Percentiles rank a stretch among this genome's conserved stretches.
phyloP scores from a whole-genome alignment of 2,888 invertebrate genomes.

The Drosophila antonietae region DNA sequence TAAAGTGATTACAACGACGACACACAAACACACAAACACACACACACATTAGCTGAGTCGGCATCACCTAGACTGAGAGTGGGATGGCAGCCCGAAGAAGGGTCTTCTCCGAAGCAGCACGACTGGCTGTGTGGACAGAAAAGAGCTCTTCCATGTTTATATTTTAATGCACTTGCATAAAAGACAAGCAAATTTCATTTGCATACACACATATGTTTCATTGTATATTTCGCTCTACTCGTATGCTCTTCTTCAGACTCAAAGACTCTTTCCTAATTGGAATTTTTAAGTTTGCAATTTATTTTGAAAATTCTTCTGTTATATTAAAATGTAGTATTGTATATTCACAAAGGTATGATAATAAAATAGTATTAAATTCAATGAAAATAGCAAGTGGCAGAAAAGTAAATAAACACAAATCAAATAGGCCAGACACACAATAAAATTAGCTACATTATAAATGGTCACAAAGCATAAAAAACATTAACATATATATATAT shows the following conservation, averaged over 20 bases:
- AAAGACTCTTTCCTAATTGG: background rate
- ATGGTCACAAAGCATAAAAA: background rate
- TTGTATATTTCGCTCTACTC: conserved; percentile 38
- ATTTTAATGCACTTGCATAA: conserved; percentile 64
- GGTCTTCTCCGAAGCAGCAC: background rate
- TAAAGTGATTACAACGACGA: conserved; percentile 72
- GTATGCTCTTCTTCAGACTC: conserved; percentile 2
- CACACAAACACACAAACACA: conserved; percentile 16
- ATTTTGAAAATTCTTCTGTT: background rate
- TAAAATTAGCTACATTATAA: conserved; percentile 35
- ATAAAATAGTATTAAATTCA: background rate
- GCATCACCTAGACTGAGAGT: conserved; percentile 18
- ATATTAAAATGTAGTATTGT: background rate
- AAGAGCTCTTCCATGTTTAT: conserved; percentile 52
- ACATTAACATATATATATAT: conserved; percentile 4
- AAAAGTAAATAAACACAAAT: conserved; percentile 1
- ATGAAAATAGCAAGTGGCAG: background rate
- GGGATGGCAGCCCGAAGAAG: conserved; percentile 6
- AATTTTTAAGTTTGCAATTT: background rate
- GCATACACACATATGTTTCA: conserved; percentile 34
- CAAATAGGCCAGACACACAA: conserved; percentile 6
- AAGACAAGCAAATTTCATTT: conserved; percentile 67
- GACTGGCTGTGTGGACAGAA: background rate
- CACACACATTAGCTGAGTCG: conserved; percentile 14
- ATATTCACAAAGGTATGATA: background rate